Conservation (phyloP, 2,113 vertebrate genomes). For the Lepus europaeus region DNA sequence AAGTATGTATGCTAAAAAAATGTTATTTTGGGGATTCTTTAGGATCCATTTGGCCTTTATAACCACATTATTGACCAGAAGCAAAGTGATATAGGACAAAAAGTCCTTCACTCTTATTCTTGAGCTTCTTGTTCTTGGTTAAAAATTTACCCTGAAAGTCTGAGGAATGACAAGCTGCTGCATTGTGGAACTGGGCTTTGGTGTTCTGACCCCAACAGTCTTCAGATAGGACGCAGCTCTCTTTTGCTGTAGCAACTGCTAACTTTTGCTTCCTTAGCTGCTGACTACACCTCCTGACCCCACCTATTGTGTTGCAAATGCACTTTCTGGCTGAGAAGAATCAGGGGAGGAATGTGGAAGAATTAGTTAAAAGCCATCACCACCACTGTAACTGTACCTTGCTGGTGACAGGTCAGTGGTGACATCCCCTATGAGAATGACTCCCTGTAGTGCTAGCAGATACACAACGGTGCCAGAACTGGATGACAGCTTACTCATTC, state of each 20-base stretch:
- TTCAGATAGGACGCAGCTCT: neutral
- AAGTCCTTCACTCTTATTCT: neutral
- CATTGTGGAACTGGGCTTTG: neutral
- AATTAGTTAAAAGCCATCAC: constrained; percentile 5
- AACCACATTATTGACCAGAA: constrained; percentile 27
- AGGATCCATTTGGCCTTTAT: constrained; percentile 7
- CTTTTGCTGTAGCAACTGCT: neutral
- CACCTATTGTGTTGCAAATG: constrained; percentile 9
- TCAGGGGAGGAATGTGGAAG: neutral
- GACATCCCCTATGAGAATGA: neutral
- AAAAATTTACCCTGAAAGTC: neutral
- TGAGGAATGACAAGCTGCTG: neutral
- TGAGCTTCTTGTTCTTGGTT: neutral
- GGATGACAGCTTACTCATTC: neutral
- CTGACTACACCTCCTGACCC: neutral
- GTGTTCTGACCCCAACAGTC: neutral
- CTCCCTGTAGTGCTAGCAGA: neutral
- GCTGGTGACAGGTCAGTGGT: neutral
- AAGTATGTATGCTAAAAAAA: neutral
- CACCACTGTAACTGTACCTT: neutral
- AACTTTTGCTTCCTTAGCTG: constrained; percentile 18
- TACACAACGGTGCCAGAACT: neutral
- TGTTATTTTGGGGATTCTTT: neutral
- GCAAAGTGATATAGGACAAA: neutral
- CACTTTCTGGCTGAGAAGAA: constrained; percentile 27